Percentiles rank a stretch among this genome's conserved stretches.
phyloP scores from a whole-genome alignment of 2,797 vertebrate species.

The Catostomus latipinnis region DNA sequence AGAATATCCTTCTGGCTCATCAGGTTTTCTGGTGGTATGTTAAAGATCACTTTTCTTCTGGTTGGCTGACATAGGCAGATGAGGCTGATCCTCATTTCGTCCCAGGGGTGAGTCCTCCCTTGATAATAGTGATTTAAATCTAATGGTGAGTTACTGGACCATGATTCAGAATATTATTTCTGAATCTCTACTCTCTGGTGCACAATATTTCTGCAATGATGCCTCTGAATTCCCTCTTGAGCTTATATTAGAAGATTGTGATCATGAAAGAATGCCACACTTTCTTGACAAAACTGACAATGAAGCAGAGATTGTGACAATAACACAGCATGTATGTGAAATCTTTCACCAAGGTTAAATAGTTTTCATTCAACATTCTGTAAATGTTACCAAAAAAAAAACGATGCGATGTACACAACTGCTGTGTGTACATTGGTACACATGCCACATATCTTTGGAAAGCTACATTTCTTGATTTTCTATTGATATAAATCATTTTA shows the following conservation, averaged over 20 bases:
- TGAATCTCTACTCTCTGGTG: constrained; percentile 51
- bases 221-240: not conserved
- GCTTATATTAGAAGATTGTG: constrained; percentile 2
- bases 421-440: no score
- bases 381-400: no score
- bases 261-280: constrained; percentile 19
- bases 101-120: constrained; percentile 65
- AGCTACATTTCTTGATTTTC: no score
- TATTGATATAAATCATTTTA: no score
- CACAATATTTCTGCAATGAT: not conserved
- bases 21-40: not conserved
- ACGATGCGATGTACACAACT: no score
- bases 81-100: constrained; percentile 68
- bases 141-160: constrained; percentile 61
- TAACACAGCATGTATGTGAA: constrained; percentile 9
- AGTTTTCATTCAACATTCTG: no score
- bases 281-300: constrained; percentile 6
- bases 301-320: not conserved
- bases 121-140: constrained; percentile 69
- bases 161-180: constrained; percentile 63
- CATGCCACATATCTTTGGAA: no score
- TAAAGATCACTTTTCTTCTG: constrained; percentile 68
- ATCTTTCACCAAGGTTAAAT: not conserved
- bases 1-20: not conserved
- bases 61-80: constrained; percentile 69